A percentile compares a stretch with the other conserved stretches of the same genome.
Conservation (phyloP, 1,140 invertebrate species). For the Asobara japonica region DNA sequence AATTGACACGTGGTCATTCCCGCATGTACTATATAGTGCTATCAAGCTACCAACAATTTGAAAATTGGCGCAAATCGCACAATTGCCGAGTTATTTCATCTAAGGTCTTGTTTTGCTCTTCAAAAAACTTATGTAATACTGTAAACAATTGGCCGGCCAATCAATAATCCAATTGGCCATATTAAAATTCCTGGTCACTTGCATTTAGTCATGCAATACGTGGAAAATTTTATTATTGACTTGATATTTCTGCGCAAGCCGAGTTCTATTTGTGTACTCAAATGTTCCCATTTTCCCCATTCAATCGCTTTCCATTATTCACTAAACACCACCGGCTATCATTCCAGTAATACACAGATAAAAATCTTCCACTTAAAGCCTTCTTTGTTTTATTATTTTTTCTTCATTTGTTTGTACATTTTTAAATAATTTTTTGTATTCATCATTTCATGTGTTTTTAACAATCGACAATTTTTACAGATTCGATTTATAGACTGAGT, state of each 20-base stretch:
- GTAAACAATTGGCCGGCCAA: not conserved
- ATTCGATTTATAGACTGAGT: constrained; percentile 66
- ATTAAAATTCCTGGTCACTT: not conserved
- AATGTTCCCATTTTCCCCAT: not conserved
- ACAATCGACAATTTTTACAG: constrained; percentile 56
- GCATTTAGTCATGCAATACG: not conserved
- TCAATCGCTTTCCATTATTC: not conserved
- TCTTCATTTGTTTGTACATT: no score
- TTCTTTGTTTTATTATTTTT: not conserved
- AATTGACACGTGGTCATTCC: no score
- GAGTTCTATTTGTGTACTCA: constrained; percentile 22
- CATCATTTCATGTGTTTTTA: no score
- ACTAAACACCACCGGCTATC: not conserved
- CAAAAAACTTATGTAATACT: no score
- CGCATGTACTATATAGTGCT: no score
- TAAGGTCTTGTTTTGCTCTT: no score
- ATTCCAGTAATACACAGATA: constrained; percentile 4
- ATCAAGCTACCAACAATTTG: no score
- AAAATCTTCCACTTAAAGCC: not conserved
- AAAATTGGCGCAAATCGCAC: no score
- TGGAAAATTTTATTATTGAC: not conserved
- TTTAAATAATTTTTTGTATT: no score
- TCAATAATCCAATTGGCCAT: not conserved
- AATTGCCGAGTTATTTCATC: no score
- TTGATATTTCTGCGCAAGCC: constrained; percentile 20